Evolutionary conservation across 1,140 invertebrate species (phyloP).

Genomic region (Leptinotarsa texana): DNA sequence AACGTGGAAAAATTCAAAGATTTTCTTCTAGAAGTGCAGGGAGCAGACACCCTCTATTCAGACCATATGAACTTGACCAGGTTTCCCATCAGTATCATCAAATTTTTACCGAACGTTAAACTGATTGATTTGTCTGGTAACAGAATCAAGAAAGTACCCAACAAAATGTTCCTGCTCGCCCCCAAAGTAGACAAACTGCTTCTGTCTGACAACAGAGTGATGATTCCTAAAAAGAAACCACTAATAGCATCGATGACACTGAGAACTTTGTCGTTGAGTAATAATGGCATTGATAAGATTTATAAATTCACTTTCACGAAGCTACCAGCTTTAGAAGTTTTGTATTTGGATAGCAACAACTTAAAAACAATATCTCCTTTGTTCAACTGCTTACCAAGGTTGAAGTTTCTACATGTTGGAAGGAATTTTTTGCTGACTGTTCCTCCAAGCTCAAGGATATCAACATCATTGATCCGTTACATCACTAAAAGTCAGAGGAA

Average conservation of each 20-base stretch:
- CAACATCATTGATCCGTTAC: slow-evolving; percentile 29
- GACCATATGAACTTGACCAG: slow-evolving; percentile 44
- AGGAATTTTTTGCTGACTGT: slow-evolving; percentile 40
- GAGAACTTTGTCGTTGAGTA: slow-evolving; percentile 42
- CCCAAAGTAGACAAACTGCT: slow-evolving; percentile 42
- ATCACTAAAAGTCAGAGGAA: slow-evolving; percentile 32
- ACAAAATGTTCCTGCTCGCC: slow-evolving; percentile 30
- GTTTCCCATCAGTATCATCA: slow-evolving; percentile 35
- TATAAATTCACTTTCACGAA: slow-evolving; percentile 38
- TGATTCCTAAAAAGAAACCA: slow-evolving; percentile 36
- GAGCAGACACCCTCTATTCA: slow-evolving; percentile 45
- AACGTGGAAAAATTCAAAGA: slow-evolving; percentile 22
- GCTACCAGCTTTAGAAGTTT: slow-evolving; percentile 41
- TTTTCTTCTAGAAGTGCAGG: slow-evolving; percentile 30
- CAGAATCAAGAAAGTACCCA: slow-evolving; percentile 35
- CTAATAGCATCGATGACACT: slow-evolving; percentile 40
- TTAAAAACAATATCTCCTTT: slow-evolving; percentile 37
- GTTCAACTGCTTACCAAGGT: slow-evolving; percentile 38
- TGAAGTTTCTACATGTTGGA: slow-evolving; percentile 48
- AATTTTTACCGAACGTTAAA: slow-evolving; percentile 39
- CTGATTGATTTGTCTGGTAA: slow-evolving; percentile 46
- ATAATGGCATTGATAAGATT: slow-evolving; percentile 42
- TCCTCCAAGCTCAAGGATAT: slow-evolving; percentile 37
- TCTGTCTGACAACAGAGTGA: slow-evolving; percentile 40
- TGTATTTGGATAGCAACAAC: slow-evolving; percentile 48